A percentile compares a stretch with the other conserved stretches of the same genome.
Evolutionary conservation across 2,113 vertebrate species (phyloP).

Genomic region (Apus apus): DNA sequence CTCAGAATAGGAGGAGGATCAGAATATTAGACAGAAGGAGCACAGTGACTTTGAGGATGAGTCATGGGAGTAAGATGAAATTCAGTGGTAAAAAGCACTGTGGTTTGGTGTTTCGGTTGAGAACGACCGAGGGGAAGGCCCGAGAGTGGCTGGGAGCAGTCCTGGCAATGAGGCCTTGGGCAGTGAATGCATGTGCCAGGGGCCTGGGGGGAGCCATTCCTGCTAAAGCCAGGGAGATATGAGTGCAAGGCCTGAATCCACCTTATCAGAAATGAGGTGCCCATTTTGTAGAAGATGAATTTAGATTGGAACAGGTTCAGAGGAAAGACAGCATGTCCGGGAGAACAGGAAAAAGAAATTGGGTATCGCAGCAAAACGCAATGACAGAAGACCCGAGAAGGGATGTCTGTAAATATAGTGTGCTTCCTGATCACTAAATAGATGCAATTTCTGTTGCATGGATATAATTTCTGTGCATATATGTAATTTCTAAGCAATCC

Average conservation of each 20-base stretch:
- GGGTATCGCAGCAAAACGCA: neutral
- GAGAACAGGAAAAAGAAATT: neutral
- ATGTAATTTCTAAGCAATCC: neutral
- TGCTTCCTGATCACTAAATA: neutral
- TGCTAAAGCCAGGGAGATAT: neutral
- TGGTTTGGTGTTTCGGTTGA: neutral
- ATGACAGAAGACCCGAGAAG: neutral
- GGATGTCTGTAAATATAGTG: neutral
- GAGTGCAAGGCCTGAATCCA: neutral
- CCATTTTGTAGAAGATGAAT: neutral
- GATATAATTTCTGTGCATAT: neutral
- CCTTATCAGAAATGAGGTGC: neutral
- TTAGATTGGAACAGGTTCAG: neutral
- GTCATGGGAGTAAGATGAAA: neutral
- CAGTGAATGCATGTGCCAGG: neutral
- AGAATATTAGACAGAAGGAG: slow-evolving; percentile 13
- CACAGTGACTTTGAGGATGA: neutral
- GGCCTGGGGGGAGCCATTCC: neutral
- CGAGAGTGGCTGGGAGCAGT: neutral
- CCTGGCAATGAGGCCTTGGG: neutral
- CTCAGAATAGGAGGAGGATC: neutral
- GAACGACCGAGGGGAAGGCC: neutral
- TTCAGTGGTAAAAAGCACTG: neutral
- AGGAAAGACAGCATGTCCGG: neutral
- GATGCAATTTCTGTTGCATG: neutral